Percentiles rank a stretch among this genome's conserved stretches.
Evolutionary conservation across 2,113 vertebrate species (phyloP).

Genomic region (Hippocampus abdominalis): DNA sequence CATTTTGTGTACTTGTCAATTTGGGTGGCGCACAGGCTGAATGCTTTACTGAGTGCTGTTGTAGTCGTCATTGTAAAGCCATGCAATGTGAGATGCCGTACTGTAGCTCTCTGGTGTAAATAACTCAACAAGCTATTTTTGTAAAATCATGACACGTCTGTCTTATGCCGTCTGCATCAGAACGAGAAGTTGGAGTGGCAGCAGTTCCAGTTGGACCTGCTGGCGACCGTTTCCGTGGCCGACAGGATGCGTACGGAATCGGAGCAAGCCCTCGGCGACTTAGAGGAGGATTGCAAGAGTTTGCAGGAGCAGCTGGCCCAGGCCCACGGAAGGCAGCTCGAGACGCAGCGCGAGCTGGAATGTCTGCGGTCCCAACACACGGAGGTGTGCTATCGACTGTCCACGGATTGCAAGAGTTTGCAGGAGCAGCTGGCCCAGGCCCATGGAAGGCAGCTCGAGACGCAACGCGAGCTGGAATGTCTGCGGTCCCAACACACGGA

Average conservation of each 20-base stretch:
- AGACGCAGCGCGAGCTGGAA: conserved; percentile 48
- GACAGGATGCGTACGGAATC: conserved; percentile 70
- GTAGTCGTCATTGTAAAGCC: too few relatives aligned
- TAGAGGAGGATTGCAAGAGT: conserved; percentile 48
- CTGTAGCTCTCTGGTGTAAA: too few relatives aligned
- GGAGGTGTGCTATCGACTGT: conserved; percentile 42
- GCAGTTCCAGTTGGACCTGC: conserved; percentile 76
- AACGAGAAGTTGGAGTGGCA: conserved; percentile 69
- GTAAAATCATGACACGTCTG: neutral
- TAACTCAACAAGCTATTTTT: too few relatives aligned
- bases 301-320: conserved; percentile 51
- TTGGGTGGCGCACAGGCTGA: too few relatives aligned
- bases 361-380: conserved; percentile 45
- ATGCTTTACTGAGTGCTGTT: too few relatives aligned
- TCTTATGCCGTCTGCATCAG: conserved; percentile 31
- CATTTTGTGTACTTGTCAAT: too few relatives aligned
- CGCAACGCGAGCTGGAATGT: conserved; percentile 44
- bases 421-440: conserved; percentile 53
- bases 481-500: conserved; percentile 50
- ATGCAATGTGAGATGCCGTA: too few relatives aligned
- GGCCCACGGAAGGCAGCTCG: conserved; percentile 40
- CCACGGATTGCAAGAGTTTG: conserved; percentile 24
- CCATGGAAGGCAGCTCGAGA: conserved; percentile 39
- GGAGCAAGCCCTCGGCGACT: conserved; percentile 55
- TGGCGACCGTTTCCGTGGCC: conserved; percentile 73